These are phyloP conservation scores for Cranoglanis bouderius DNA, from an alignment of 2,113 vertebrate genomes.

Conservation along the genomic window DNA sequence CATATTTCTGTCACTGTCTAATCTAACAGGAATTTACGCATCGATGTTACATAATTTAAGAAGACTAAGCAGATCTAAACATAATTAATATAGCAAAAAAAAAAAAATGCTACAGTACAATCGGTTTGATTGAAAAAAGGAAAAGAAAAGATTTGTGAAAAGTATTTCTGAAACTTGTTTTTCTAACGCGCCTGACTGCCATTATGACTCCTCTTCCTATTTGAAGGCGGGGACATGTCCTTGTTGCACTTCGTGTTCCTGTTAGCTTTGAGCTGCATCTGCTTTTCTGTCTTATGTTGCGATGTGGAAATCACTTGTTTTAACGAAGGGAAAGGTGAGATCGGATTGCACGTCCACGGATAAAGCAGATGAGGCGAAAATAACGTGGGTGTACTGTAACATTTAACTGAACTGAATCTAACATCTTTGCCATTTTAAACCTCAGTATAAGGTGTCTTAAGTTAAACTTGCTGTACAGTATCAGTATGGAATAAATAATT, in stretches of 20 bases:
- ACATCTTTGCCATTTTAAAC: conserved; percentile 56
- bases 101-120: conserved; percentile 13
- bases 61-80: background rate
- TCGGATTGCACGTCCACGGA: background rate
- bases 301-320: conserved; percentile 25
- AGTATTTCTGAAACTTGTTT: background rate
- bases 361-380: too few relatives aligned
- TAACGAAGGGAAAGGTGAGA: background rate
- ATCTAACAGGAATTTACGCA: background rate
- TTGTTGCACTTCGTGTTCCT: conserved; percentile 21
- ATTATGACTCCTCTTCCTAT: background rate
- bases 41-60: background rate
- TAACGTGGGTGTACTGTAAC: background rate
- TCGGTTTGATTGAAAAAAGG: background rate
- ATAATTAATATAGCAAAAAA: background rate
- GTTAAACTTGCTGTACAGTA: conserved; percentile 67
- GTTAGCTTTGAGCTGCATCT: conserved; percentile 8
- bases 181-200: conserved; percentile 1
- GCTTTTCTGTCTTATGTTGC: conserved; percentile 8
- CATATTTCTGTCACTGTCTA: background rate
- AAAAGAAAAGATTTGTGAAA: background rate
- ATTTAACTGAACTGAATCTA: conserved; percentile 16
- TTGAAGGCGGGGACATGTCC: background rate
- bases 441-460: background rate
- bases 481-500: conserved; percentile 74